Evolutionary conservation across 2,797 vertebrate genomes (phyloP), one percentile per base, ranked within the genome.

Genomic region (Novumbra hubbsi): DNA sequence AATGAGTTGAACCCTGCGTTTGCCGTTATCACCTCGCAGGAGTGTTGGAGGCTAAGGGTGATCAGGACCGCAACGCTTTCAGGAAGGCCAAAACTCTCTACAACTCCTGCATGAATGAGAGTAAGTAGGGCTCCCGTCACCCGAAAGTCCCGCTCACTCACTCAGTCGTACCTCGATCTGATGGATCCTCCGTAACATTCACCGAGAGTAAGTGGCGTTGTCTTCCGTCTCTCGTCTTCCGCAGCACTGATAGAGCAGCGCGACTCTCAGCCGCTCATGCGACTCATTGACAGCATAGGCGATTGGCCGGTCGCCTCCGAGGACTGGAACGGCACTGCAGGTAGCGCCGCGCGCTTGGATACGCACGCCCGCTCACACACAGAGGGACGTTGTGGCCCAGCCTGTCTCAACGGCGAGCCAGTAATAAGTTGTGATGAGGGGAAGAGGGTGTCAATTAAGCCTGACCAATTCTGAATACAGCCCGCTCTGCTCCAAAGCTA

Each of bases 61-160:
- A 86, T 73, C 75, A 85, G 45, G 96, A 98, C 87, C 93, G 97
- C 81, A 94, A 95, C 0, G 98, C 97, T 48, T 95, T 97, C 86
- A 93, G 80, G 88, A 99, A 98, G 85, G 96, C 96, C 74, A 98
- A 97, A 90, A 87, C 84, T 55, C 95, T 98, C 19, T 98, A 98
- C 87, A 94, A 84, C 80, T 99, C 97, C 70, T 99, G 97, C 91
- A 96, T 99, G 95, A 97, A 99, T 64, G 94, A 99, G 79, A 96
- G 98, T 98, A 91, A 95, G 95, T 90, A 32, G 66, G 80, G 2
- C 11, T 34, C 14, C 62, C 30, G 70, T 2, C 41, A 8, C 19
- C 60, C 28, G n/a, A 65, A 27, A 16, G 45, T 12, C n/a, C 28
- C 2, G 57, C 17, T 30, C 27, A 16, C 67, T 64, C 19, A 32